phyloP scores from a whole-genome alignment of 2,113 vertebrate species.

The Dicrurus megarhynchus region DNA sequence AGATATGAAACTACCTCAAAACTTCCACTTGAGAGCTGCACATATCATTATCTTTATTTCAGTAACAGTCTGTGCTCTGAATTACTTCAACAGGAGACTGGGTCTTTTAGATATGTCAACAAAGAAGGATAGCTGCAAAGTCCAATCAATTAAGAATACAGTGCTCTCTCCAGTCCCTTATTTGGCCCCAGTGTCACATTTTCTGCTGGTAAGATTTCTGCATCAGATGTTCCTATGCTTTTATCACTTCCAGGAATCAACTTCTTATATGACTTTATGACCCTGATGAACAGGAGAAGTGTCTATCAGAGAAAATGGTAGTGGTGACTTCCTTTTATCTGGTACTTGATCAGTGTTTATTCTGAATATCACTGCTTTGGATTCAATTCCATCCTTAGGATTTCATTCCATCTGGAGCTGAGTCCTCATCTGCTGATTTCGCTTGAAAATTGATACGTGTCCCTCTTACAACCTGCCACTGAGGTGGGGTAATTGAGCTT shows the following conservation, averaged over 20 bases:
- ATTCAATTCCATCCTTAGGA: neutral
- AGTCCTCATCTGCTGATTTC: neutral
- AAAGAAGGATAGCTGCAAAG: neutral
- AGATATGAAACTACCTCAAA: no score
- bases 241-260: neutral
- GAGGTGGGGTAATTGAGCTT: neutral
- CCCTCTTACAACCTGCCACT: neutral
- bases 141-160: neutral
- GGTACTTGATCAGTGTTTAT: neutral
- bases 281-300: neutral
- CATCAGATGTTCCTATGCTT: neutral
- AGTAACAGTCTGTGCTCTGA: neutral
- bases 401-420: neutral
- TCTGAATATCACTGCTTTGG: neutral
- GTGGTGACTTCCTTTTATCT: neutral
- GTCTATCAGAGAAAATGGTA: neutral
- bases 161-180: neutral
- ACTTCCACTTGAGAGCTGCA: neutral
- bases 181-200: neutral
- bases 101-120: neutral
- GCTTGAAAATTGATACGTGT: neutral
- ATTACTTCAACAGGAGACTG: neutral
- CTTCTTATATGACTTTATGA: neutral
- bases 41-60: neutral
- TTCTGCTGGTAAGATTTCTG: neutral